Evolutionary conservation across 2,888 invertebrate species (phyloP), one percentile per base, ranked within the genome.

Genomic region (Tricholauxania praeusta): DNA sequence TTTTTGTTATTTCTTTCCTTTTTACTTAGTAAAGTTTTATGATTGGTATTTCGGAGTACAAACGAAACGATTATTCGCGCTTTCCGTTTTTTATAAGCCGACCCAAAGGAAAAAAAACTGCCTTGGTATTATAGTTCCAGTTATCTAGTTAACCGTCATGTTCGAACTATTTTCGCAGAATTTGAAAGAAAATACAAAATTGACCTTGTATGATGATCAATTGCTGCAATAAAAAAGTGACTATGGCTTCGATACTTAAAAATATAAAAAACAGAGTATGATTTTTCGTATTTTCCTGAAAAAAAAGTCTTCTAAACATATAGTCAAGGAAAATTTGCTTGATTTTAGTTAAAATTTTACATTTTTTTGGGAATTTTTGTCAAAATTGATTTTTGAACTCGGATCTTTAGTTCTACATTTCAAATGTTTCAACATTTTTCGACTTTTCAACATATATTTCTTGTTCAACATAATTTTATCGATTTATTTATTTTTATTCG

Each of bases 51-150:
- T 49, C 22, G 14, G 14, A 12, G 8, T 22, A 59, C 63, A 72
- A 76, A 74, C 68, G 63, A 76, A 76, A 72, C 75, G 75, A 76
- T 77, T 75, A 75, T 74, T 64, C 73, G 39, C 39, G 72, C 72
- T 76, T 75, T 64, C 67, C 67, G 55, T 74, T 76, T 73, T 74
- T 70, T 72, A 62, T 48, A 63, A 53, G 63, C 28, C 62, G 39
- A 39, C 10, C 39, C 39, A 39, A 39, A 39, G 39, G 5, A 2
- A 82, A 81, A 82, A 82, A 83, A 82, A 80, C 79, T 82, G 82
- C 82, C 81, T 82, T 79, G 81, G 83, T 82, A 83, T 82, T 80
- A 82, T 81, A 83, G 83, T 82, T 82, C 82, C 82, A 82, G 82
- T 82, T 83, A 72, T 82, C 82, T 81, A 81, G 83, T 72, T 75